Base-by-base conservation (phyloP, 2,888 invertebrate species). In the Trissolcus brochymenae region DNA sequence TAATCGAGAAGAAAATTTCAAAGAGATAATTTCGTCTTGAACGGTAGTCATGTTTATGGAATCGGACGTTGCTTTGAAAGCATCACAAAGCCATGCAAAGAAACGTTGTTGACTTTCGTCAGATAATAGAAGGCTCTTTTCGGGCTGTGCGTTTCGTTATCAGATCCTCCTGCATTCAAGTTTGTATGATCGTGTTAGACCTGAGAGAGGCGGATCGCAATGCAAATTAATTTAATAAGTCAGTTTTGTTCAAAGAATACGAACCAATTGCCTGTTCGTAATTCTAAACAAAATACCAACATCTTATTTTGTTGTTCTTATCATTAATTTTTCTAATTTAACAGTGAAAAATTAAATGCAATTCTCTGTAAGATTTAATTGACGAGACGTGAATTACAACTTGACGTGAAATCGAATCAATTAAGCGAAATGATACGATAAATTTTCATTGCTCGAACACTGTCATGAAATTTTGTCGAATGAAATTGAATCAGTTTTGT, bases 401-500 rank as follows among this genome's bases (percentile, higher is more conserved):
- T n/a, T 25, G 56, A 50, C 16, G 53, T 16, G 35, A 35, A 59
- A 41, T 7, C 35, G 41, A 61, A 71, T 62, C 55, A 51, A 62
- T n/a, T 41, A 9, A 29, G 49, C 46, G 19, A 55, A 60, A 73
- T 41, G 49, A 55, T 49, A 59, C 57, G 43, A 74, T 74, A 61
- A 67, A 74, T 74, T 25, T 74, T 57, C 67, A 68, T 75, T 68
- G 50, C 53, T 68, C 43, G 41, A 75, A 64, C 53, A 64, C 75
- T 75, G 64, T 68, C 68, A 46, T 57, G 64, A 56, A 75, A 64
- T 75, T 68, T 59, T 50, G 62, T 49, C 50, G 16, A 50, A 68
- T 64, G 64, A 68, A 75, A 75, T 75, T 68, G 75, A 65, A 68
- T 74, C 68, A 43, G 54, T 29, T 40, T 51, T 75, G 75, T 75